Conservation (phyloP, 2,888 invertebrate genomes). For the Petrolisthes cinctipes region DNA sequence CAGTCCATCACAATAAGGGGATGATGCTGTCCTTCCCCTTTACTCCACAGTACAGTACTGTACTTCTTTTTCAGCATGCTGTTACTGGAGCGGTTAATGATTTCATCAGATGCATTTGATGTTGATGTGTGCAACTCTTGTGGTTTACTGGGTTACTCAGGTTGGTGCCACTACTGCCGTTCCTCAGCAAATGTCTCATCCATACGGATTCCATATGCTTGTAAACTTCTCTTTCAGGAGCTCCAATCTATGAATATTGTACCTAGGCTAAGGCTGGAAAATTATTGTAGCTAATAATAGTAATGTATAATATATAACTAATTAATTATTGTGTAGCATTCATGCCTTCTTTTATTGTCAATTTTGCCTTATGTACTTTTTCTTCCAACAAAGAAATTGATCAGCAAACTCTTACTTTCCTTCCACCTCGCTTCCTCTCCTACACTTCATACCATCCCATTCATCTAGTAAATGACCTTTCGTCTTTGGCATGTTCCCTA, state of each 20-base stretch:
- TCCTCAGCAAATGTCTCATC: conserved; percentile 93
- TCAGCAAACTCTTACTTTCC: no score
- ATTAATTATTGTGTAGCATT: no score
- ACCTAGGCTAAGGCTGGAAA: conserved; percentile 79
- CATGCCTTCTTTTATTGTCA: no score
- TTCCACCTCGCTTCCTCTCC: no score
- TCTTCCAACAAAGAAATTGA: no score
- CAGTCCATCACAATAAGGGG: no score
- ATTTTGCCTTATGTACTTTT: no score
- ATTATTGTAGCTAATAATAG: conserved; percentile 67
- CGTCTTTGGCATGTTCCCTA: no score
- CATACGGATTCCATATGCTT: conserved; percentile 98
- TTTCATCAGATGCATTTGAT: conserved; percentile 96
- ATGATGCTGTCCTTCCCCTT: no score
- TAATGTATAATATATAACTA: no score
- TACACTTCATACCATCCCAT: no score
- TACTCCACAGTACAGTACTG: neutral
- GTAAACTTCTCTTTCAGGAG: conserved; percentile 97
- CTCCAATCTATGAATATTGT: conserved; percentile 98
- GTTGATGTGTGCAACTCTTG: conserved; percentile 98
- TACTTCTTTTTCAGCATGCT: conserved; percentile 80
- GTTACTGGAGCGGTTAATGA: conserved; percentile 95
- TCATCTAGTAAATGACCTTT: no score
- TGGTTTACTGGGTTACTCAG: conserved; percentile 92
- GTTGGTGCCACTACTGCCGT: conserved; percentile 96